These are phyloP conservation scores for Caenorhabditis imperialis DNA, from an alignment of 2,888 invertebrate genomes.

Conservation along the genomic window DNA sequence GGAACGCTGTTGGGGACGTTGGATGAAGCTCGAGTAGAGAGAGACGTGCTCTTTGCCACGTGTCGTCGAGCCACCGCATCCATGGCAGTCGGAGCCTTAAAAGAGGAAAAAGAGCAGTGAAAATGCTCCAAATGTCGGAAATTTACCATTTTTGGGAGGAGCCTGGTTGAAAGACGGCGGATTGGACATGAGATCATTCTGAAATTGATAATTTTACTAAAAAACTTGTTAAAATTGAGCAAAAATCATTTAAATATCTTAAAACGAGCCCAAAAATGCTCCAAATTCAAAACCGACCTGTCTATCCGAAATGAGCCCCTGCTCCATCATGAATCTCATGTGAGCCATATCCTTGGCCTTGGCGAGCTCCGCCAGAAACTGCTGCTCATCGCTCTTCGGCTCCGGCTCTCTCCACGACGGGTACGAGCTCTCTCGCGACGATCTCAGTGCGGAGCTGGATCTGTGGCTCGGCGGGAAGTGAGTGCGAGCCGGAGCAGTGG, in stretches of 20 bases:
- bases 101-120: too few relatives aligned
- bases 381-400: background rate
- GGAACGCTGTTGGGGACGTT: background rate
- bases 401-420: constrained; percentile 24
- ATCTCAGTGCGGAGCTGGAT: background rate
- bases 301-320: background rate
- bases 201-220: constrained; percentile 6
- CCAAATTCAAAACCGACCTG: too few relatives aligned
- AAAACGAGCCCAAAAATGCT: too few relatives aligned
- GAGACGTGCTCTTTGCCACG: too few relatives aligned
- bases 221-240: too few relatives aligned
- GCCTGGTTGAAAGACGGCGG: too few relatives aligned
- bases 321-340: constrained; percentile 13
- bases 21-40: too few relatives aligned
- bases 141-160: background rate
- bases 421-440: constrained; percentile 7
- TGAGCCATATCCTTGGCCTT: constrained; percentile 22
- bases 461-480: background rate
- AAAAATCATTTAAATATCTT: too few relatives aligned
- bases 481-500: too few relatives aligned
- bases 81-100: too few relatives aligned
- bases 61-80: too few relatives aligned
- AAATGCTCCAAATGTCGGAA: too few relatives aligned
- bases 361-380: background rate
- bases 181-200: constrained; percentile 26